A percentile compares a stretch with the other conserved stretches of the same genome.
phyloP scores from a whole-genome alignment of 2,888 invertebrate species.

The Brassicogethes aeneus region DNA sequence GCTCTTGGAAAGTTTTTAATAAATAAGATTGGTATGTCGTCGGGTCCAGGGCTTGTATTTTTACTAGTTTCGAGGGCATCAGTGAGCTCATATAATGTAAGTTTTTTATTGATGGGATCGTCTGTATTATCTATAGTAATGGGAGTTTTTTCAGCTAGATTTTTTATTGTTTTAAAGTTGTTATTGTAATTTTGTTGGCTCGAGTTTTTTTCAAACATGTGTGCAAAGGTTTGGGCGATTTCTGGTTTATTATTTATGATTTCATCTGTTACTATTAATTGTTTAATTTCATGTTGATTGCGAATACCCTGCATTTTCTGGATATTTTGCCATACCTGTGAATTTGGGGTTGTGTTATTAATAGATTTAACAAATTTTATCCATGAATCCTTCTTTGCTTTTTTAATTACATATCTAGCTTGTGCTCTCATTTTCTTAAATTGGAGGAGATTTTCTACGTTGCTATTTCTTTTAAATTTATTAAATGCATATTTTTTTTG shows the following conservation, averaged over 20 bases:
- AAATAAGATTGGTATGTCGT: constrained; percentile 9
- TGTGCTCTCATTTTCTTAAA: constrained; percentile 7
- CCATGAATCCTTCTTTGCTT: constrained; percentile 6
- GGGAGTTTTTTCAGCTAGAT: not conserved
- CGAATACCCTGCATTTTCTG: not conserved
- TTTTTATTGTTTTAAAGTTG: not conserved
- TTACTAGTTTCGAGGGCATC: constrained; percentile 7
- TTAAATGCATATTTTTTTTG: constrained; percentile 6
- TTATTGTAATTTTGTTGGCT: not conserved
- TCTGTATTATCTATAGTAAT: not conserved
- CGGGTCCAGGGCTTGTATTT: constrained; percentile 6
- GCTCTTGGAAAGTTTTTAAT: constrained; percentile 7
- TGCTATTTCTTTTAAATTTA: constrained; percentile 4
- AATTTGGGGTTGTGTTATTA: not conserved
- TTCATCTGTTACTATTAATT: not conserved
- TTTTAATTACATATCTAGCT: not conserved
- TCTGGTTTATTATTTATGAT: not conserved
- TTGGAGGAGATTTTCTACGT: constrained; percentile 7
- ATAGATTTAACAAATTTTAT: not conserved
- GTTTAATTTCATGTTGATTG: not conserved
- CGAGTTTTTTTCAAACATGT: not conserved
- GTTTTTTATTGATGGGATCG: constrained; percentile 7
- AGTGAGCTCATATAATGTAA: constrained; percentile 8
- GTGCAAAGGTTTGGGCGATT: not conserved
- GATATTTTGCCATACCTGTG: constrained; percentile 7